phyloP scores from a whole-genome alignment of 2,113 vertebrate genomes.

The Sorex araneus region DNA sequence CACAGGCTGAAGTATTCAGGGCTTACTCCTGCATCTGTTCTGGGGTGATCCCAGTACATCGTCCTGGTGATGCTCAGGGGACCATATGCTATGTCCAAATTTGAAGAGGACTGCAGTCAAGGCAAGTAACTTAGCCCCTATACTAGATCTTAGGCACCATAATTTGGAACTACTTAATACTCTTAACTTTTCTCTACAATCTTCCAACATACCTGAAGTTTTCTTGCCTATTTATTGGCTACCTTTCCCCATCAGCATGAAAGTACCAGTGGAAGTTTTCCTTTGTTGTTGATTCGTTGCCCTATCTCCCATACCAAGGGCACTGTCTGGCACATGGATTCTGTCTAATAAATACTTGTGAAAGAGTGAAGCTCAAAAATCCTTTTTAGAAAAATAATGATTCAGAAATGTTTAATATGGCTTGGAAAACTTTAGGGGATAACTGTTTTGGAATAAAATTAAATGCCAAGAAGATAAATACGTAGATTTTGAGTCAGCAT shows the following conservation, averaged over 20 bases:
- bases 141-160: too few species aligned
- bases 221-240: neutral
- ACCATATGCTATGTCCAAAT: too few species aligned
- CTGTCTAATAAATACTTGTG: neutral
- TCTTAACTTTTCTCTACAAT: neutral
- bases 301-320: neutral
- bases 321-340: neutral
- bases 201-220: neutral
- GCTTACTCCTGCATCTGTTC: too few species aligned
- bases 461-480: too few species aligned
- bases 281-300: neutral
- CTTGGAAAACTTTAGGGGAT: neutral
- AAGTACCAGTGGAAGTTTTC: neutral
- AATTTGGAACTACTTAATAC: constrained; percentile 25
- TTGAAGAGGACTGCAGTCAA: too few species aligned
- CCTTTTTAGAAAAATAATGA: neutral
- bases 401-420: neutral
- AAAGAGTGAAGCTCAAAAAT: neutral
- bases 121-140: too few species aligned
- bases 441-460: too few species aligned
- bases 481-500: too few species aligned
- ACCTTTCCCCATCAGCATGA: neutral
- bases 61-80: too few species aligned
- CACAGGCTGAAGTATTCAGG: too few species aligned
- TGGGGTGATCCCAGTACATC: too few species aligned